phyloP scores from a whole-genome alignment of 2,888 invertebrate species.

The Eupithecia subumbrata region DNA sequence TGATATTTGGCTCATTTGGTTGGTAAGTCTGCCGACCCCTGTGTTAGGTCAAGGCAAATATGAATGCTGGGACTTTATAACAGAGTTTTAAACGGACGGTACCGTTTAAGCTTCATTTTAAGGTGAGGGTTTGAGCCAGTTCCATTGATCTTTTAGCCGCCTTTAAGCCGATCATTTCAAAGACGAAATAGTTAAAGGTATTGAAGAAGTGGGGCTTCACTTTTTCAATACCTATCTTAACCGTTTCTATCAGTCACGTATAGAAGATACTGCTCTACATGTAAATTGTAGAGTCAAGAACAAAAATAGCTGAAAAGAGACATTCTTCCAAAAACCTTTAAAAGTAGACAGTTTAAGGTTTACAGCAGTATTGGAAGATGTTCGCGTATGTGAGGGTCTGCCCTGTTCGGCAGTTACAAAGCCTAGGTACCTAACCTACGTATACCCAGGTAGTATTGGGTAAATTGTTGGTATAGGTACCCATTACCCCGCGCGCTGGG shows the following conservation, averaged over 20 bases:
- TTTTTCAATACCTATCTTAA: too few species aligned
- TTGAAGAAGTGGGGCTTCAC: too few species aligned
- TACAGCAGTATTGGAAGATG: not conserved
- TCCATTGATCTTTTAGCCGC: not conserved
- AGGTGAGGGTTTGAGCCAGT: not conserved
- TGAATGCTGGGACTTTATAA: not conserved
- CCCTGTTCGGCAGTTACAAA: not conserved
- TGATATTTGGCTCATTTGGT: too few species aligned
- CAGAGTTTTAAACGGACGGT: not conserved
- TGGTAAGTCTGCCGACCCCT: too few species aligned
- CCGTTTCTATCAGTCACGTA: too few species aligned
- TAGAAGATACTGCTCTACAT: not conserved
- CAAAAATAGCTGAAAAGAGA: not conserved
- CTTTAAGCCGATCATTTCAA: not conserved
- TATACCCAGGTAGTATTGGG: not conserved
- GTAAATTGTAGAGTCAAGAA: not conserved
- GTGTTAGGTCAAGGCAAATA: not conserved
- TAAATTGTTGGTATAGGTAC: not conserved
- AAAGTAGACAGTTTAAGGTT: not conserved
- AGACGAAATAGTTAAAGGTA: not conserved
- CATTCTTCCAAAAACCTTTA: not conserved
- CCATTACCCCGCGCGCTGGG: too few species aligned
- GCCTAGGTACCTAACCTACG: too few species aligned
- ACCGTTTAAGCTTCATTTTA: not conserved
- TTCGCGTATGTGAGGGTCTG: not conserved